Percentiles rank a stretch among this genome's conserved stretches.
Conservation (phyloP, 1,140 invertebrate genomes). For the Aethina tumida region DNA sequence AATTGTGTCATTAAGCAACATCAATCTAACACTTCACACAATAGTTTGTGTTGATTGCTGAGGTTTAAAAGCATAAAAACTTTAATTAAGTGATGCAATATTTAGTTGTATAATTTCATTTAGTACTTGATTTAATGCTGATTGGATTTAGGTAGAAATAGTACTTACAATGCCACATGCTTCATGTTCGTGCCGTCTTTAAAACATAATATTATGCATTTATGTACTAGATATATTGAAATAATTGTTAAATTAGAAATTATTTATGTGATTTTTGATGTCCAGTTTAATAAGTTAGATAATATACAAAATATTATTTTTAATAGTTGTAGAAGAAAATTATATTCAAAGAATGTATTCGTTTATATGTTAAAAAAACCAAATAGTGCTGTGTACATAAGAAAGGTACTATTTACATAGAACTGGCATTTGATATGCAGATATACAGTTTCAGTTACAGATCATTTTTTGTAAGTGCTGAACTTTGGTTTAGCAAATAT, state of each 20-base stretch:
- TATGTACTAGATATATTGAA: constrained; percentile 26
- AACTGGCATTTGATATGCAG: constrained; percentile 2
- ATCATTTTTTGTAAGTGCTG: background rate
- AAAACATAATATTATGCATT: constrained; percentile 22
- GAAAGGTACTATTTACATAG: constrained; percentile 12
- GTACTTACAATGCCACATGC: constrained; percentile 15
- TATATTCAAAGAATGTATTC: constrained; percentile 11
- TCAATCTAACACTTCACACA: too few species aligned
- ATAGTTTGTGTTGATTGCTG: too few species aligned
- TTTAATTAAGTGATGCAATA: background rate
- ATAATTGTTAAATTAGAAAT: constrained; percentile 30
- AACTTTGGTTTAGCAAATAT: background rate
- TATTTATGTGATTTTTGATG: constrained; percentile 30
- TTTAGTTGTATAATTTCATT: background rate
- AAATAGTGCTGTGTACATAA: constrained; percentile 19
- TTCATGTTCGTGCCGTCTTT: constrained; percentile 28
- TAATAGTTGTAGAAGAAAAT: constrained; percentile 8
- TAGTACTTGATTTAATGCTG: constrained; percentile 1
- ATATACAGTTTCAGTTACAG: background rate
- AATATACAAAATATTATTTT: constrained; percentile 12
- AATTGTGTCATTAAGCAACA: too few species aligned
- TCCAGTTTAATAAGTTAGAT: constrained; percentile 10
- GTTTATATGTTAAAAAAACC: constrained; percentile 12
- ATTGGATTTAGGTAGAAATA: constrained; percentile 18
- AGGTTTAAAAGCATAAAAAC: too few species aligned